Evolutionary conservation across 2,888 invertebrate species (phyloP).

Genomic region (Drosophila subsilvestris): DNA sequence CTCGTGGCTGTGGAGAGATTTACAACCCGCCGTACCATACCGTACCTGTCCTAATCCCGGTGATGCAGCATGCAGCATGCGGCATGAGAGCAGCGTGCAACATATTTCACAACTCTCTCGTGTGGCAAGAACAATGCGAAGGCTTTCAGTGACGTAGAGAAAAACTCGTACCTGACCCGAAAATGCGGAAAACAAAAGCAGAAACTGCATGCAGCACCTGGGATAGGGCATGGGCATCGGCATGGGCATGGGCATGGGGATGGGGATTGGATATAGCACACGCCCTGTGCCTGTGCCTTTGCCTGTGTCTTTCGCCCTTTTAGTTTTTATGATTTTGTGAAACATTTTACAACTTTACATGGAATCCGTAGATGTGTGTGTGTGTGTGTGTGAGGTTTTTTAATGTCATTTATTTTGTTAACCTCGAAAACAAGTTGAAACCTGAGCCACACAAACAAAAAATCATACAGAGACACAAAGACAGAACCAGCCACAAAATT

Average conservation of each 20-base stretch:
- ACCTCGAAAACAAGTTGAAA: slow-evolving; percentile 64
- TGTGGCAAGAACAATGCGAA: slow-evolving; percentile 60
- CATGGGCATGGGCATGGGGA: slow-evolving; percentile 21
- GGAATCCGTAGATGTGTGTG: slow-evolving; percentile 49
- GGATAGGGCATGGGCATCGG: slow-evolving; percentile 52
- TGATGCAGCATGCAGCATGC: slow-evolving; percentile 60
- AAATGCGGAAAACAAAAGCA: slow-evolving; percentile 53
- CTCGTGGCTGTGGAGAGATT: slow-evolving; percentile 58
- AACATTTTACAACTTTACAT: slow-evolving; percentile 77
- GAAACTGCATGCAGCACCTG: slow-evolving; percentile 64
- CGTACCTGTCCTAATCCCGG: slow-evolving; percentile 68
- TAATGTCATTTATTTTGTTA: slow-evolving; percentile 65
- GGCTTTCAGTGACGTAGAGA: slow-evolving; percentile 59
- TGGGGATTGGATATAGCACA: slow-evolving; percentile 31
- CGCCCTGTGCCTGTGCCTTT: slow-evolving; percentile 10
- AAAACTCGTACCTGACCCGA: slow-evolving; percentile 64
- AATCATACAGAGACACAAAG: slow-evolving; percentile 4
- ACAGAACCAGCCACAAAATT: slow-evolving; percentile 46
- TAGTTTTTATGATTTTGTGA: slow-evolving; percentile 74
- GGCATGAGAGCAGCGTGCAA: slow-evolving; percentile 22
- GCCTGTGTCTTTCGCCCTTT: slow-evolving; percentile 13
- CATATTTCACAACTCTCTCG: slow-evolving; percentile 38
- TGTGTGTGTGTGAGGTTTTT: slow-evolving; percentile 43
- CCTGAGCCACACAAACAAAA: slow-evolving; percentile 23
- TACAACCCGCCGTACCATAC: slow-evolving; percentile 62